Evolutionary conservation across 2,888 invertebrate species (phyloP), one percentile per base, ranked within the genome.

Genomic region (Drymonia ruficornis): DNA sequence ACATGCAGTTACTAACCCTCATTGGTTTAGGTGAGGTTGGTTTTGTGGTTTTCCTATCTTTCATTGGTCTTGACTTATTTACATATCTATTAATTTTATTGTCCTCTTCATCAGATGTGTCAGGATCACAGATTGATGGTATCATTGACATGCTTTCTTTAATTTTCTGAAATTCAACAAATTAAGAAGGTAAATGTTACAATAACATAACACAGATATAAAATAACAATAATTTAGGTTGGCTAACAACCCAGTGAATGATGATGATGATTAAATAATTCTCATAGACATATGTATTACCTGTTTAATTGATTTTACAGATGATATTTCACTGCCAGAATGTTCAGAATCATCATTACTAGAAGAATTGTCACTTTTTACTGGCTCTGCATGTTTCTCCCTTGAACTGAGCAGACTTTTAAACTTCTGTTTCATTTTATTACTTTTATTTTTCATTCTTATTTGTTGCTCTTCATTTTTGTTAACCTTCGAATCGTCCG

Each of bases 101-200:
- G 11, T 36, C 67, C 45, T 89, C 89, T 64, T 93, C 91, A 71
- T 91, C 93, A 50, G 94, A 94, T 56, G 93, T 93, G 59, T 94
- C 94, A 8, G 94, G 91, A 75, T 94, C 94, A 84, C 92, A 94
- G 46, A 94, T 78, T 16, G 88, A 84, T 53, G 87, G 72, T 57
- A 88, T 82, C 19, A 80, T 70, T 13, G 76, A 48, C 53, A 81
- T 75, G 44, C 74, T 82, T 49, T 80, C 76, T 56, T 80, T 84
- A 0, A 84, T 78, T 76, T 78, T 83, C 89, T 88, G 71, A n/a
- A 75, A 77, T 52, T 42, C 4, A 12, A 40, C 3, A 16, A 16
- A 19, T 18, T 40, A 40, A 40, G 8, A n/a, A n/a, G n/a, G n/a
- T n/a, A n/a, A n/a, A n/a, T n/a, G 5, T 15, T 7, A 3, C 2